Percentiles rank a stretch among this genome's conserved stretches.
phyloP scores from a whole-genome alignment of 1,140 invertebrate genomes.

The Drosophila lini region DNA sequence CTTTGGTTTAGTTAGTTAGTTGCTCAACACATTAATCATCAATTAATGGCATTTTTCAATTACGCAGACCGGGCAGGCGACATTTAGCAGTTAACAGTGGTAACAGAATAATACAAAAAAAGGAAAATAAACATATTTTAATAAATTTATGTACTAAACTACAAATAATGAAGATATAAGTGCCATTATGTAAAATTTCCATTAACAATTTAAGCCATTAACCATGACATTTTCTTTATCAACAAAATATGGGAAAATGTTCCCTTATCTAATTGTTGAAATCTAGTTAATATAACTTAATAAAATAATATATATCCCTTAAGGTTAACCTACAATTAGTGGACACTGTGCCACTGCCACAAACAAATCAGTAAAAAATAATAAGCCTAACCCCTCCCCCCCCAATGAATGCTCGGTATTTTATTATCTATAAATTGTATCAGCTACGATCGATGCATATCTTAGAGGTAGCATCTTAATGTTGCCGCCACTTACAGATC shows the following conservation, averaged over 20 bases:
- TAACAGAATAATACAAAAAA: not conserved
- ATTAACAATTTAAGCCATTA: not conserved
- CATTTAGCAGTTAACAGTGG: constrained; percentile 69
- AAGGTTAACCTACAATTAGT: not conserved
- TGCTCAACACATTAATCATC: constrained; percentile 54
- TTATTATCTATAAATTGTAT: constrained; percentile 79
- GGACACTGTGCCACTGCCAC: constrained; percentile 27
- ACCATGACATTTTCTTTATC: not conserved
- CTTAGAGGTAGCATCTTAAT: constrained; percentile 65
- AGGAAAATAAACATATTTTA: not conserved
- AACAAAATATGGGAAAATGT: not conserved
- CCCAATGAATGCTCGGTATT: constrained; percentile 24
- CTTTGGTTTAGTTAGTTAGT: constrained; percentile 55
- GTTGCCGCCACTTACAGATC: constrained; percentile 24
- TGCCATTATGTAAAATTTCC: not conserved
- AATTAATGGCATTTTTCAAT: constrained; percentile 78
- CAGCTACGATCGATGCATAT: constrained; percentile 59
- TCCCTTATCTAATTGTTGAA: not conserved
- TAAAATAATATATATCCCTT: no score
- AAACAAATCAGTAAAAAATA: constrained; percentile 10
- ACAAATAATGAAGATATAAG: not conserved
- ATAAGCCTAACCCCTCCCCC: not conserved
- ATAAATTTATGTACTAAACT: not conserved
- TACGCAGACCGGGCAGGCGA: constrained; percentile 67
- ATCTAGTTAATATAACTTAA: not conserved